These are phyloP conservation scores for Catharus bicknelli DNA, from an alignment of 2,113 vertebrate genomes.

Conservation along the genomic window DNA sequence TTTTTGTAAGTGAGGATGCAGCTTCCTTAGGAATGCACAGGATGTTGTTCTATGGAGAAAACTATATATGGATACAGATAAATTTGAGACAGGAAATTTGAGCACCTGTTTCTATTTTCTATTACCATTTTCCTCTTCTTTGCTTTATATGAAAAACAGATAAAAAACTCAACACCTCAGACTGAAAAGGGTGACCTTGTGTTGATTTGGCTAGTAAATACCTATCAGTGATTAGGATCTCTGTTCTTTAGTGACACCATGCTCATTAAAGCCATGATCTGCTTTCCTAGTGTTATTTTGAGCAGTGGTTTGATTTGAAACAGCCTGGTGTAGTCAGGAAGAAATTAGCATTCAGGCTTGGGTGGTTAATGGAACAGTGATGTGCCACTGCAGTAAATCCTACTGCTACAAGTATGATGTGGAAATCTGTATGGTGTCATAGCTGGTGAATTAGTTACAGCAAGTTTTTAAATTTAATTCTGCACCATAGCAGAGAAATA, in stretches of 20 bases:
- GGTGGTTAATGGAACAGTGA: neutral
- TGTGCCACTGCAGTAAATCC: neutral
- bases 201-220: neutral
- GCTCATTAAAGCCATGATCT: neutral
- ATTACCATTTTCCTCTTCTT: neutral
- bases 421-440: neutral
- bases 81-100: constrained; percentile 15
- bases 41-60: constrained; percentile 27
- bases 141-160: neutral
- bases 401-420: neutral
- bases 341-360: neutral
- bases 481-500: neutral
- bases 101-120: neutral
- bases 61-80: neutral
- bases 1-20: neutral
- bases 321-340: neutral
- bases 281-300: neutral
- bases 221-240: neutral
- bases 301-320: neutral
- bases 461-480: neutral
- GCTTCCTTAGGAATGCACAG: constrained; percentile 12
- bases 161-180: neutral
- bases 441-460: neutral
- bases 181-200: neutral
- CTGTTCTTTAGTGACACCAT: neutral